phyloP scores from a whole-genome alignment of 2,888 invertebrate genomes.

The Eledone cirrhosa region DNA sequence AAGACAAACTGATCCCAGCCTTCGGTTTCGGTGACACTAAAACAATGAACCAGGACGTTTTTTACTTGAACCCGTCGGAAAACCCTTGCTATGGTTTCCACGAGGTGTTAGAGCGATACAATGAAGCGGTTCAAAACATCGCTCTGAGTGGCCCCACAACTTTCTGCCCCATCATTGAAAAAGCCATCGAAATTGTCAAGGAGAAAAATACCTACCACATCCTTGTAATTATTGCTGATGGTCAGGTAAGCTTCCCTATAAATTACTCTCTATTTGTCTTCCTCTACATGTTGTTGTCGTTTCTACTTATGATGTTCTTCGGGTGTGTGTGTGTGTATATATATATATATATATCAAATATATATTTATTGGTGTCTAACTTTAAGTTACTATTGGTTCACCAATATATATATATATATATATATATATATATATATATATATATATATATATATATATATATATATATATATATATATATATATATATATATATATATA shows the following conservation, averaged over 20 bases:
- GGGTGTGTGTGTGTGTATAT: not conserved
- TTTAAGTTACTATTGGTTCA: too few species aligned
- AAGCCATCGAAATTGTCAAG: constrained; percentile 68
- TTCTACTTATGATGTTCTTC: not conserved
- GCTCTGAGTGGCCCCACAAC: constrained; percentile 70
- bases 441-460: not conserved
- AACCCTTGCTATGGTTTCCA: constrained; percentile 54
- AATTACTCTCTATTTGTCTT: too few species aligned
- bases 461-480: not conserved
- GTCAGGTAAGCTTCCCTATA: constrained; percentile 61
- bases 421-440: not conserved
- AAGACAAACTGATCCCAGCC: constrained; percentile 59
- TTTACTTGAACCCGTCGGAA: constrained; percentile 53
- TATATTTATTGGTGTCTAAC: too few species aligned
- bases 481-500: not conserved
- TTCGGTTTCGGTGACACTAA: constrained; percentile 64
- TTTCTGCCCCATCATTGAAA: constrained; percentile 69
- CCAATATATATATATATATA: not conserved
- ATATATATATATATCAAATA: not conserved
- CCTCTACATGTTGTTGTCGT: too few species aligned
- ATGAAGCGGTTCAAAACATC: constrained; percentile 65
- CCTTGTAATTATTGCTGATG: constrained; percentile 70
- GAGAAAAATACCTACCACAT: constrained; percentile 57
- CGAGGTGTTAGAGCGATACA: constrained; percentile 66
- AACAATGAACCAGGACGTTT: constrained; percentile 58